Evolutionary conservation across 2,113 vertebrate genomes (phyloP), one percentile per base, ranked within the genome.

Genomic region (Meleagris gallopavo): DNA sequence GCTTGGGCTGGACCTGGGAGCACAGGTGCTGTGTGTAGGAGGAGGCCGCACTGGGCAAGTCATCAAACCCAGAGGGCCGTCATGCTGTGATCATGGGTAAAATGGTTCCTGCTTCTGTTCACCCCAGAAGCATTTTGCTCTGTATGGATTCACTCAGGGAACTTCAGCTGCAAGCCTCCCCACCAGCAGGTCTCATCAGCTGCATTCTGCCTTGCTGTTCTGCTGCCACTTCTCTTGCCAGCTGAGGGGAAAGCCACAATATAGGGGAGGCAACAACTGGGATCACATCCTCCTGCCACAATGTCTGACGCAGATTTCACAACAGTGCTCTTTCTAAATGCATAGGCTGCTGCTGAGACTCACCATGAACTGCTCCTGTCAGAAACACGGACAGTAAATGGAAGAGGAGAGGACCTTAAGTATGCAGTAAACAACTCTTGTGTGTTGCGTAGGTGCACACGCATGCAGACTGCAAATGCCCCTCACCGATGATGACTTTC

Each of bases 401-500:
- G 34, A 94, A 57, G 46, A 84, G 95, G 86, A 93, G 72, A 88
- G 84, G 84, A 94, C 69, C 74, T 86, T 52, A 64, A 86, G 74
- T 91, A 52, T 3, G 43, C 72, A 85, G 90, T 92, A 94, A 97
- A 93, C 81, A 93, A 67, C 64, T 95, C 43, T 83, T 89, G n/a
- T 76, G 92, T 79, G 48, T 85, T 93, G 70, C 2, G 11, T 36
- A 78, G 43, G 34, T 54, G 40, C 62, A 36, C 36, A 45, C 48
- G 5, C 64, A 82, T 71, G 32, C 9, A 9, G 48, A 32, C n/a
- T 57, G 21, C 83, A 38, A 69, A n/a, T 4, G 11, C 67, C 21
- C 38, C 76, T 73, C 61, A 27, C 16, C 48, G 55, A 61, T 45
- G 30, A 74, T 13, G 45, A 52, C 55, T 71, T 94, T 61, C 46